A percentile compares a stretch with the other conserved stretches of the same genome.
These are phyloP conservation scores for Characodon lateralis DNA, from an alignment of 2,797 vertebrate genomes.

Conservation along the genomic window DNA sequence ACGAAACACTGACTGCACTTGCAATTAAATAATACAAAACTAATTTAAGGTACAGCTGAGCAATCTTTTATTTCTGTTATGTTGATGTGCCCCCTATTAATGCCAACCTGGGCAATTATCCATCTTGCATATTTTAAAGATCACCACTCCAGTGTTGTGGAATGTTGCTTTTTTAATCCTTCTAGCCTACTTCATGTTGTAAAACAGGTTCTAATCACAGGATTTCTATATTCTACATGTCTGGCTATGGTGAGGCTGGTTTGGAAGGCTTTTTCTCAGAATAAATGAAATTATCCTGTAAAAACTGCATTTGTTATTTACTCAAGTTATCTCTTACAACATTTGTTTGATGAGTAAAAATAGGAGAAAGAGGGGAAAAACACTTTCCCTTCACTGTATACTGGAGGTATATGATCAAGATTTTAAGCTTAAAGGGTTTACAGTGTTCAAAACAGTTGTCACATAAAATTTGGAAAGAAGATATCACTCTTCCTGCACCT, in stretches of 20 bases:
- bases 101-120: neutral
- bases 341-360: neutral
- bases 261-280: neutral
- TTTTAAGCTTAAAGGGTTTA: neutral
- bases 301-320: neutral
- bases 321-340: neutral
- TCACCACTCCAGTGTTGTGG: neutral
- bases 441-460: neutral
- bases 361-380: neutral
- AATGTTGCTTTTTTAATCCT: too few species aligned
- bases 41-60: neutral
- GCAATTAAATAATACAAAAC: neutral
- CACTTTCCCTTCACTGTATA: neutral
- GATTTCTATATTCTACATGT: too few species aligned
- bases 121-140: neutral
- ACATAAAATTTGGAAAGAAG: neutral
- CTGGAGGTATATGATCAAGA: neutral
- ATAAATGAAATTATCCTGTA: neutral
- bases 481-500: neutral
- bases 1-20: neutral
- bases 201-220: too few species aligned
- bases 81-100: neutral
- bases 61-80: neutral
- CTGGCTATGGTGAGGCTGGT: neutral
- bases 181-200: too few species aligned